Percentiles rank a stretch among this genome's conserved stretches.
phyloP scores from a whole-genome alignment of 1,140 invertebrate genomes.

The Heterodera schachtii region DNA sequence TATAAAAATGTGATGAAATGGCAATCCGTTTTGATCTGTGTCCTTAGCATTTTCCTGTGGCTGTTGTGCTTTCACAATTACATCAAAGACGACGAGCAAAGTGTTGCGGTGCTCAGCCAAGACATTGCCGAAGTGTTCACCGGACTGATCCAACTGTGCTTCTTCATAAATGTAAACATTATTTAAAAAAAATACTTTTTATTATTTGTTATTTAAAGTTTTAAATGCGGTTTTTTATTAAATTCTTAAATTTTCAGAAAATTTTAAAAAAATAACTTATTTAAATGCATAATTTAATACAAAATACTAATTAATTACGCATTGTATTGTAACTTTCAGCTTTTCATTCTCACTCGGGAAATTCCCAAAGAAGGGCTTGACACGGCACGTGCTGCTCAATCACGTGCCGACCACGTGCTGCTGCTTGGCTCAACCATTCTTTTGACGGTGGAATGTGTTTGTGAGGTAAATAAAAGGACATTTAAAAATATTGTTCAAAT shows the following conservation, averaged over 20 bases:
- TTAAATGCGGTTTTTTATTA: not conserved
- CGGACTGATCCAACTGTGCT: not conserved
- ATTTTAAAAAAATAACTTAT: not conserved
- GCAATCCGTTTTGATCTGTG: not conserved
- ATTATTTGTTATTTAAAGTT: not conserved
- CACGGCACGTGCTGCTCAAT: conserved; percentile 10
- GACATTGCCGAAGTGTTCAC: not conserved
- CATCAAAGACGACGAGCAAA: conserved; percentile 18
- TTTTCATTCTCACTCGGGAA: not conserved
- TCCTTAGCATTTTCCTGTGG: conserved; percentile 4
- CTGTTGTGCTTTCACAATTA: conserved; percentile 22
- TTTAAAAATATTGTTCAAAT: no score
- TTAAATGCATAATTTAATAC: no score
- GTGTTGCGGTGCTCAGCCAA: conserved; percentile 3
- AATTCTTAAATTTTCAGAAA: conserved; percentile 11
- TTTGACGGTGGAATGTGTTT: conserved; percentile 26
- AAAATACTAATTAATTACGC: no score
- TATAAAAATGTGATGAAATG: not conserved
- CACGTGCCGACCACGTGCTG: conserved; percentile 17
- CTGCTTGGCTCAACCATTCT: conserved; percentile 16
- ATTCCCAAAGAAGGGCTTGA: conserved; percentile 5
- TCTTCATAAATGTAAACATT: conserved; percentile 12
- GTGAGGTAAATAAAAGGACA: not conserved
- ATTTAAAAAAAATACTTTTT: not conserved
- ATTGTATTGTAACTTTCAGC: not conserved